Evolutionary conservation across 2,888 invertebrate species (phyloP).

Genomic region (Pollenia amentaria): DNA sequence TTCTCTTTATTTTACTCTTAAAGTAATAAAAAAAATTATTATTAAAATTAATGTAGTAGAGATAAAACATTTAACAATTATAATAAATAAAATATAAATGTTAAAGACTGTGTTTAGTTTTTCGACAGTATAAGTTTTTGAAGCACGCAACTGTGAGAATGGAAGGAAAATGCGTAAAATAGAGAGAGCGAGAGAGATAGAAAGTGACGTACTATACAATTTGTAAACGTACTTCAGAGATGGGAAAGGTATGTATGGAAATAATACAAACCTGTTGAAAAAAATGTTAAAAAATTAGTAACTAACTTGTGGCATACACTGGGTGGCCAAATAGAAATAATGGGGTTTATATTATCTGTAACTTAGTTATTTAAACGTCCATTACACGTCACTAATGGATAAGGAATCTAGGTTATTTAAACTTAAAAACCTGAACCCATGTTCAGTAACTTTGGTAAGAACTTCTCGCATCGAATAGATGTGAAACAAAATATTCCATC

Average conservation of each 20-base stretch:
- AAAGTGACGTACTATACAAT: background rate
- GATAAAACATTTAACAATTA: slow-evolving; percentile 67
- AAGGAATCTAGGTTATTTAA: no score
- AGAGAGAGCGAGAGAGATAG: background rate
- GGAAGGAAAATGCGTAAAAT: background rate
- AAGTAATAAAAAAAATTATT: slow-evolving; percentile 43
- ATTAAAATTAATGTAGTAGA: slow-evolving; percentile 62
- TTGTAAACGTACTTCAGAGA: background rate
- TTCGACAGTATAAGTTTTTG: slow-evolving; percentile 32
- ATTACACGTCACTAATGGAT: no score
- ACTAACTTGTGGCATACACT: no score
- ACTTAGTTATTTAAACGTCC: no score
- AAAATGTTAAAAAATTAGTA: no score
- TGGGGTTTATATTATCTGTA: no score
- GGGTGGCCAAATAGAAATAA: no score
- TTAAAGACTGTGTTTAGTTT: slow-evolving; percentile 21
- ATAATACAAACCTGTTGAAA: background rate
- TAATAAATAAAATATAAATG: slow-evolving; percentile 56
- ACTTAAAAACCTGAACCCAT: no score
- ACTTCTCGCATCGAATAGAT: no score
- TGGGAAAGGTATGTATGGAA: background rate
- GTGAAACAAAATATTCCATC: no score
- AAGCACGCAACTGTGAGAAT: background rate
- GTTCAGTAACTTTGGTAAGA: no score
- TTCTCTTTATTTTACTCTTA: background rate